These are phyloP conservation scores for Tiphia femorata DNA, from an alignment of 2,888 invertebrate species.

Conservation along the genomic window DNA sequence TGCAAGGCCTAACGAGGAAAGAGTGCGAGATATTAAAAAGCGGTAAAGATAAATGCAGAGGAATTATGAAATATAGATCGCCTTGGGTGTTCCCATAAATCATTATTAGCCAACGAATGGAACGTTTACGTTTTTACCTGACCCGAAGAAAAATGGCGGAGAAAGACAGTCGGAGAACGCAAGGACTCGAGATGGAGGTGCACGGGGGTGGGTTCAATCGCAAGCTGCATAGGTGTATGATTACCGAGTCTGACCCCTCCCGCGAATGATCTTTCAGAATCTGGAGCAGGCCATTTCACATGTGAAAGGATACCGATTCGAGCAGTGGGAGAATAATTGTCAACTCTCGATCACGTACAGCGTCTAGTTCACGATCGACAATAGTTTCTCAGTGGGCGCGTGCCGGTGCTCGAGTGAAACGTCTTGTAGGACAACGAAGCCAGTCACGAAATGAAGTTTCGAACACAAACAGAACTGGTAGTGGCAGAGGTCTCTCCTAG, in stretches of 20 bases:
- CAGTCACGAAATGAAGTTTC: constrained; percentile 51
- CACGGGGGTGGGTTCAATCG: constrained; percentile 45
- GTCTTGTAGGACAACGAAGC: constrained; percentile 45
- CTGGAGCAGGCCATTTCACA: constrained; percentile 60
- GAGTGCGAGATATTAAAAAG: no score
- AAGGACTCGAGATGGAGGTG: constrained; percentile 26
- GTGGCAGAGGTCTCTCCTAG: constrained; percentile 34
- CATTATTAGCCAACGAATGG: background rate
- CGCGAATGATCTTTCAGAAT: constrained; percentile 61
- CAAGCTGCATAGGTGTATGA: constrained; percentile 51
- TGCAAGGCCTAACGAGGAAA: no score
- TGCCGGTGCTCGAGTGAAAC: constrained; percentile 45
- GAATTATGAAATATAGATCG: no score
- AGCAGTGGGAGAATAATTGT: constrained; percentile 54
- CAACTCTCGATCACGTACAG: constrained; percentile 27
- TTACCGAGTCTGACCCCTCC: constrained; percentile 53
- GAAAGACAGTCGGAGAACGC: constrained; percentile 13
- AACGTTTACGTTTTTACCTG: background rate
- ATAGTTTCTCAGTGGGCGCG: constrained; percentile 42
- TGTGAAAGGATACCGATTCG: constrained; percentile 60
- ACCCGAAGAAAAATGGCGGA: constrained; percentile 1
- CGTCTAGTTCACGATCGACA: constrained; percentile 45
- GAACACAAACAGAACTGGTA: constrained; percentile 34
- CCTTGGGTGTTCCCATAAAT: no score
- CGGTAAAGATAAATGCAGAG: no score